Evolutionary conservation across 2,113 vertebrate species (phyloP), one percentile per base, ranked within the genome.

Genomic region (Platichthys flesus): DNA sequence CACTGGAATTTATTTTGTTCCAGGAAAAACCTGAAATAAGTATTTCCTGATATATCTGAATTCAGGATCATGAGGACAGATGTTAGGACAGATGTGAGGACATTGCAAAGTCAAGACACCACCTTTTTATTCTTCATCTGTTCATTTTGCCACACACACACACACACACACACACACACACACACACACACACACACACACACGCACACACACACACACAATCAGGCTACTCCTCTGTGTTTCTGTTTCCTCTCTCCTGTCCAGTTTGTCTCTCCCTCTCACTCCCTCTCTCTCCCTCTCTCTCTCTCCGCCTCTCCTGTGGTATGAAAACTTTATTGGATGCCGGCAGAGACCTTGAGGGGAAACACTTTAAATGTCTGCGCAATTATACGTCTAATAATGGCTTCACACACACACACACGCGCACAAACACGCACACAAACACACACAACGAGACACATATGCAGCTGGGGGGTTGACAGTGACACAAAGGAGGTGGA

Each of bases 311-410:
- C 73, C 71, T 82, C 86, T 86, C 83, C 67, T 23, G 81, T 21
- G 76, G 84, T 95, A 95, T 96, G 96, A 97, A 97, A 97, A 96
- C 95, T 96, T 99, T 98, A 98, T 99, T 98, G 96, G 97, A 98
- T 97, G 96, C 96, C 90, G 91, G 92, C 92, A 89, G 81, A 88
- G 95, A 96, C 97, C 97, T 96, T 95, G 93, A 97, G 97, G 96
- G 94, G 75, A 96, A 97, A 97, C 96, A 95, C 96, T 98, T 98
- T 97, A 97, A 99, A 98, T 97, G 97, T 96, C 96, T 97, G 94
- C 87, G 95, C 96, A 98, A 98, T 98, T 99, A 97, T 96, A 97
- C 95, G 95, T 96, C 96, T 97, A 97, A 97, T 98, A 98, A 97
- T 95, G 95, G 94, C 95, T 91, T 93, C 93, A 60, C 75, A 67